Conservation (phyloP, 2,113 vertebrate genomes). For the Diphyllodes magnificus region DNA sequence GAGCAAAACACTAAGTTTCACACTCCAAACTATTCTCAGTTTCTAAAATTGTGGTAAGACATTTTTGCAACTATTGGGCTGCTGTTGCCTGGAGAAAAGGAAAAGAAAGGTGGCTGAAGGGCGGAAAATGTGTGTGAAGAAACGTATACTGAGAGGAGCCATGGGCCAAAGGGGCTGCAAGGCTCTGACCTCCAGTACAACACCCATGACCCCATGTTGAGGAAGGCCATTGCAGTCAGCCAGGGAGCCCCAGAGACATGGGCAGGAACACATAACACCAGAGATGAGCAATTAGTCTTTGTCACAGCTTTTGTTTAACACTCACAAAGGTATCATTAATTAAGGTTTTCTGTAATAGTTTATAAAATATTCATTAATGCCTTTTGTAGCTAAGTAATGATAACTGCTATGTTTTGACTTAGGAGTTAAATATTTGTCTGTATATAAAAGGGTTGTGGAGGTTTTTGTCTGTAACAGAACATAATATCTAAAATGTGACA, state of each 20-base stretch:
- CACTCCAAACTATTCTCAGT: neutral
- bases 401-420: neutral
- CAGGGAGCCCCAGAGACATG: neutral
- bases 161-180: neutral
- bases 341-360: neutral
- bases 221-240: accelerated
- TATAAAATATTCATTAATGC: neutral
- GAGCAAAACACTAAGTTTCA: neutral
- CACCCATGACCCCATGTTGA: accelerated
- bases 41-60: neutral
- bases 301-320: neutral
- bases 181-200: too few relatives aligned
- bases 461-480: neutral
- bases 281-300: neutral
- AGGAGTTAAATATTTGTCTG: neutral
- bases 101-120: neutral
- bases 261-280: accelerated
- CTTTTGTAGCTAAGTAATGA: neutral
- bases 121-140: neutral
- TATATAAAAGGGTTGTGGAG: accelerated
- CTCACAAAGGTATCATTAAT: neutral
- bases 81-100: neutral
- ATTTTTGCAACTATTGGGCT: neutral
- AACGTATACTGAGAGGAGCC: neutral
- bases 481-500: neutral